These are phyloP conservation scores for Sminthurides bifidus DNA, from an alignment of 1,140 invertebrate genomes.

Conservation along the genomic window DNA sequence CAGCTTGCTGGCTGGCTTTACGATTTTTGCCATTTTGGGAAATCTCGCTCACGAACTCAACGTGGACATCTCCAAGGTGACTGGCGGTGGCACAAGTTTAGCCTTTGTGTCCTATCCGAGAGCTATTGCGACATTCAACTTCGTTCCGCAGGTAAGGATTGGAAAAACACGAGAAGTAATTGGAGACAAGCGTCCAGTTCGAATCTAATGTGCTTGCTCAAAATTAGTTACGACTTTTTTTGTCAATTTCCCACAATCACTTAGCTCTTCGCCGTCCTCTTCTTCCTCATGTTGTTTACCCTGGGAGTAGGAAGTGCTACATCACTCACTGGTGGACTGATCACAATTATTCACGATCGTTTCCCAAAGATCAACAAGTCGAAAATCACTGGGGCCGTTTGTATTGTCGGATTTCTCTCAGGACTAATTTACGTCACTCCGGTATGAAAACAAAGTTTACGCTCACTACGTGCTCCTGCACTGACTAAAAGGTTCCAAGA, in stretches of 20 bases:
- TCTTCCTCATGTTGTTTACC: constrained; percentile 42
- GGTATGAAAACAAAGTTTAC: constrained; percentile 1
- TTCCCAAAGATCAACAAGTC: constrained; percentile 51
- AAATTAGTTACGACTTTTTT: constrained; percentile 4
- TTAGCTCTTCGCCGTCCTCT: constrained; percentile 51
- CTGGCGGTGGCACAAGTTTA: constrained; percentile 56
- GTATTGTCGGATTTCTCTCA: constrained; percentile 49
- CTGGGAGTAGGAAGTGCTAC: constrained; percentile 33
- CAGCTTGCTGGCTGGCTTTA: constrained; percentile 43
- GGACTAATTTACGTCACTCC: constrained; percentile 65
- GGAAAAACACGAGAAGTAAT: neutral
- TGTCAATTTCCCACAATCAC: no score
- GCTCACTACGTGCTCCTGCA: neutral
- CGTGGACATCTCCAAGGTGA: constrained; percentile 6
- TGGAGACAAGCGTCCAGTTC: no score
- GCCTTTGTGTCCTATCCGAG: constrained; percentile 57
- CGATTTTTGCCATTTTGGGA: constrained; percentile 42
- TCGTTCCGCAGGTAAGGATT: constrained; percentile 48
- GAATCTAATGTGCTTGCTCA: no score
- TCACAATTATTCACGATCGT: constrained; percentile 56
- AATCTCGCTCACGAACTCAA: constrained; percentile 31
- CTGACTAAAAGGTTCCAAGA: neutral
- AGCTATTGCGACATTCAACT: constrained; percentile 68
- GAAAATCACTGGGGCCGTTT: constrained; percentile 47
- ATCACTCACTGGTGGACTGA: constrained; percentile 51